Evolutionary conservation across 2,888 invertebrate species (phyloP), one percentile per base, ranked within the genome.

Genomic region (Tromatobia lineatoria): DNA sequence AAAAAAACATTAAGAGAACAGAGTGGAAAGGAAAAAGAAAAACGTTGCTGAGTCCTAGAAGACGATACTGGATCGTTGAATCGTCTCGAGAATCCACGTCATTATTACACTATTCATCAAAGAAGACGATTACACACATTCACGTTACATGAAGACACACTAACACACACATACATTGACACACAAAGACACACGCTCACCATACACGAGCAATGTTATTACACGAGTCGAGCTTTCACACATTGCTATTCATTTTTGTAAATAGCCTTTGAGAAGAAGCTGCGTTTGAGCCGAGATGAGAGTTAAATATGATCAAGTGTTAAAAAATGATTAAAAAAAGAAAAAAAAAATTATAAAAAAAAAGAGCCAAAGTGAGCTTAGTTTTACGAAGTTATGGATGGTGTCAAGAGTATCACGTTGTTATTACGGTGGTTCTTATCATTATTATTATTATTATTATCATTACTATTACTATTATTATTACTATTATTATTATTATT

Each of bases 401-500:
- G 76, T 71, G 73, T 74, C 74, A 64, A 81, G 64, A 64, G 78
- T 78, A 87, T 87, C 86, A 87, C 86, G 81, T 89, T 89, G 88
- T 90, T 88, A 86, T 87, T 91, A 90, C 88, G 89, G 86, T 90
- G 89, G 88, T 89, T 90, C 87, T 90, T 89, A 89, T n/a, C n/a
- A n/a, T n/a, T n/a, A n/a, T n/a, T n/a, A n/a, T n/a, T n/a, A n/a
- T n/a, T n/a, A n/a, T n/a, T n/a, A n/a, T n/a, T n/a, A n/a, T n/a
- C 29, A 85, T 81, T 76, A 87, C 90, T 82, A 77, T 79, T 80
- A 82, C 71, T 70, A 82, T 82, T 78, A 29, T 29, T 29, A 29
- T 29, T 29, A 29, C 4, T 29, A 4, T 78, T 79, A 57, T 82
- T 86, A 83, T 75, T 80, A 75, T 75, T 75, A 82, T 38, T 61